Percentiles rank a stretch among this genome's conserved stretches.
These are phyloP conservation scores for Ctenoplectra terminalis DNA, from an alignment of 1,140 invertebrate genomes.

Conservation along the genomic window DNA sequence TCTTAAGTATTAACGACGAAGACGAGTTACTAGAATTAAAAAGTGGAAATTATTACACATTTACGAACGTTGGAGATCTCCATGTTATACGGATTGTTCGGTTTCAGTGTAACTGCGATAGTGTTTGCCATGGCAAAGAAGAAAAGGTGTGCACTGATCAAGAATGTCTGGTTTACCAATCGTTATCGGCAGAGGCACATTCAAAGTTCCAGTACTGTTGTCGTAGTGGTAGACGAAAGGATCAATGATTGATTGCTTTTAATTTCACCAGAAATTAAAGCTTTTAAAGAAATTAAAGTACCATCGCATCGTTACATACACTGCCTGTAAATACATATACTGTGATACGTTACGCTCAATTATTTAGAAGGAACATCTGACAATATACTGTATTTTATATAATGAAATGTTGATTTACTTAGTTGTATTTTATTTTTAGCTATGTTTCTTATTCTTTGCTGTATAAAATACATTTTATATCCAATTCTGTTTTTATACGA, in stretches of 20 bases:
- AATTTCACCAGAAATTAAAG: no score
- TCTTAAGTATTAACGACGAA: slow-evolving; percentile 64
- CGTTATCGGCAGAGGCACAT: slow-evolving; percentile 16
- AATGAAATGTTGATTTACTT: no score
- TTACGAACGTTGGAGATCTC: slow-evolving; percentile 68
- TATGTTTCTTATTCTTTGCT: no score
- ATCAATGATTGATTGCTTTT: neutral
- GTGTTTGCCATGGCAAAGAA: slow-evolving; percentile 49
- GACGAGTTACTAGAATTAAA: slow-evolving; percentile 66
- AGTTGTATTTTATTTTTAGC: no score
- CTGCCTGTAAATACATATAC: no score
- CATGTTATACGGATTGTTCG: slow-evolving; percentile 68
- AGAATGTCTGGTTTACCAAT: slow-evolving; percentile 40
- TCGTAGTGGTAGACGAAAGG: slow-evolving; percentile 30
- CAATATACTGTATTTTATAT: no score
- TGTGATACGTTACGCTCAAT: neutral
- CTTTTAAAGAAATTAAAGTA: no score
- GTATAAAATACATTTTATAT: no score
- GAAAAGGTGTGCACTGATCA: slow-evolving; percentile 40
- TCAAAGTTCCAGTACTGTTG: slow-evolving; percentile 47
- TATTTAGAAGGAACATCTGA: no score
- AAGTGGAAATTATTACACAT: slow-evolving; percentile 57
- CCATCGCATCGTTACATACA: no score
- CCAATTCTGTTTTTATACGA: no score
- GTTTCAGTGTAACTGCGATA: slow-evolving; percentile 62